A percentile compares a stretch with the other conserved stretches of the same genome.
Conservation (phyloP, 2,113 vertebrate genomes). For the Solea senegalensis region DNA sequence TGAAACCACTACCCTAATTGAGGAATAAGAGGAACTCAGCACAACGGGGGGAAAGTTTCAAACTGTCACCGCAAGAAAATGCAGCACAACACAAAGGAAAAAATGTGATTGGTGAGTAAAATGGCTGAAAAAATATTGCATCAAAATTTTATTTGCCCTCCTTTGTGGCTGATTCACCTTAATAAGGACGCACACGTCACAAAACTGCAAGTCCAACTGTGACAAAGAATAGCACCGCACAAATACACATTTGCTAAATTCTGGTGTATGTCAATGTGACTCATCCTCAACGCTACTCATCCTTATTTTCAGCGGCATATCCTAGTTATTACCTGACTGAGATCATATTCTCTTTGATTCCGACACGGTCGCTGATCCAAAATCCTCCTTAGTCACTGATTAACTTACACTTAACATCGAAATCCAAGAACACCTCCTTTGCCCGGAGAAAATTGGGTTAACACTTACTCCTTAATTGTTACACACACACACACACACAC, state of each 20-base stretch:
- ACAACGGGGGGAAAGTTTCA: constrained; percentile 28
- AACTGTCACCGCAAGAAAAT: constrained; percentile 14
- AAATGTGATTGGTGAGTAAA: constrained; percentile 17
- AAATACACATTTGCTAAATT: not conserved
- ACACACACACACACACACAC: too few species aligned
- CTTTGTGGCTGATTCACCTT: constrained; percentile 10
- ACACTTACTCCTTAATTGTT: too few species aligned
- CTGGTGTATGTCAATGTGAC: too few species aligned
- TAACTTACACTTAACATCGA: not conserved
- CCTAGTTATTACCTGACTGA: constrained; percentile 7
- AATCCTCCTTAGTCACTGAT: not conserved
- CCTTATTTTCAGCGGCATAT: constrained; percentile 1
- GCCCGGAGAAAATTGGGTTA: not conserved
- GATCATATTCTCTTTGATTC: not conserved
- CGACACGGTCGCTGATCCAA: not conserved
- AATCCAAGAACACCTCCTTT: not conserved
- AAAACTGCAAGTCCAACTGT: not conserved
- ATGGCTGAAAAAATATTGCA: constrained; percentile 28
- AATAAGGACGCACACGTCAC: not conserved
- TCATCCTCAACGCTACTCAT: not conserved
- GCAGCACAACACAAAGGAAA: not conserved
- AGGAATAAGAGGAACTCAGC: constrained; percentile 42
- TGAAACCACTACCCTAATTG: constrained; percentile 43
- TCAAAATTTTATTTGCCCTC: constrained; percentile 17
- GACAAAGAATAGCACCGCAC: not conserved